Evolutionary conservation across 2,888 invertebrate genomes (phyloP), one percentile per base, ranked within the genome.

Genomic region (Ormia ochracea): DNA sequence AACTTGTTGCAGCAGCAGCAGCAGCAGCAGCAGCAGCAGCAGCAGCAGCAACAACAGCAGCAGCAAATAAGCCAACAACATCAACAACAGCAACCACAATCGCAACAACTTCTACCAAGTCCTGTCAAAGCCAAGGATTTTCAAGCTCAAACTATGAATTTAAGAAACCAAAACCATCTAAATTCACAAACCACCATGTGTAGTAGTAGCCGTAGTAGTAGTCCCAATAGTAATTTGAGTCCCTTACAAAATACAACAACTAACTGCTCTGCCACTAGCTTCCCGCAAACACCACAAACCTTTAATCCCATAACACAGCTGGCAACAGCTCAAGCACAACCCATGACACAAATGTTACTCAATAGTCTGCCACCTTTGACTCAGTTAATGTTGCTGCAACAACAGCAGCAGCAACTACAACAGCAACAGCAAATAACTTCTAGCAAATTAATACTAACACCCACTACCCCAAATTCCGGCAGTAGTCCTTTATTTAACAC

Each of bases 191-290:
- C 84, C 78, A 82, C 74, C 77, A 87, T 86, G 86, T 85, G 88
- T 88, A 88, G 88, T 89, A 87, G 88, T 88, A 88, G 88, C 86
- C 85, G 88, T 88, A 88, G 88, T 88, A 85, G 88, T 87, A 88
- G 88, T 88, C 87, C 87, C 84, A 88, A 88, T 87, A 87, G 87
- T 88, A 87, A 88, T 88, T 86, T 84, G 85, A 87, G 85, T 83
- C 83, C 82, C 83, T 82, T 77, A 50, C 56, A 80, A 61, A 72
- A 31, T 69, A 52, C 78, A 50, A 50, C 77, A 38, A 61, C 59
- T 23, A 65, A 79, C 63, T 76, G 23, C 12, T 45, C 75, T 73
- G 28, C 69, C 41, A 65, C 70, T 28, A 69, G 63, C 45, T 38
- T 73, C 33, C 21, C 59, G 0, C 58, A 52, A 59, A 61, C 61